These are phyloP conservation scores for Phyllotreta cruciferae DNA, from an alignment of 2,888 invertebrate genomes.

Conservation along the genomic window DNA sequence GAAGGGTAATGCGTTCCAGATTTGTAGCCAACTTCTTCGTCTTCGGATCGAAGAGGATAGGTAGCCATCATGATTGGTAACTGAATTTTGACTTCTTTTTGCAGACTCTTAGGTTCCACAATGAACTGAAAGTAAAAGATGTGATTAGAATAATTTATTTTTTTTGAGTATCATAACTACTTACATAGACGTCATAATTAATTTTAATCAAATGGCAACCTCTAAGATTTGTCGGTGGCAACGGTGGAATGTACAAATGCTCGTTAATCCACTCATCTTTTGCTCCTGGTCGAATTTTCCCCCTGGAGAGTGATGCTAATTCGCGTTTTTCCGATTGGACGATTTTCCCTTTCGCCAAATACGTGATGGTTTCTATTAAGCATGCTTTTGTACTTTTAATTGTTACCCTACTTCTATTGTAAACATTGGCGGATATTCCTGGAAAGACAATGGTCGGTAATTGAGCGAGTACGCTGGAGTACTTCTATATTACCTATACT, in stretches of 20 bases:
- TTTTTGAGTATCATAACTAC: slow-evolving; percentile 55
- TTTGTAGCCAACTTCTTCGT: slow-evolving; percentile 71
- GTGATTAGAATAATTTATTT: slow-evolving; percentile 26
- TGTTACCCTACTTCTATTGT: slow-evolving; percentile 84
- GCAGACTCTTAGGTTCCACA: slow-evolving; percentile 88
- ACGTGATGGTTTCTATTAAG: slow-evolving; percentile 88
- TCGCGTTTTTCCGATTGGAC: slow-evolving; percentile 87
- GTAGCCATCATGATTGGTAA: slow-evolving; percentile 91
- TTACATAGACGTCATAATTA: slow-evolving; percentile 90
- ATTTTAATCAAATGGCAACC: slow-evolving; percentile 94
- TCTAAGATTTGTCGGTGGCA: slow-evolving; percentile 92
- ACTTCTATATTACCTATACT: slow-evolving; percentile 69
- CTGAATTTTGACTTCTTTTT: slow-evolving; percentile 91
- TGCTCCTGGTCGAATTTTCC: slow-evolving; percentile 82
- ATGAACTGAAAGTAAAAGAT: slow-evolving; percentile 75
- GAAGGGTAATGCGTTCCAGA: slow-evolving; percentile 92
- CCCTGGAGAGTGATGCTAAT: slow-evolving; percentile 78
- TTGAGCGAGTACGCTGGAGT: too few relatives aligned
- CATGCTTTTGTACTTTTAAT: slow-evolving; percentile 87
- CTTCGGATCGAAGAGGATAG: slow-evolving; percentile 80
- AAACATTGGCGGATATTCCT: slow-evolving; percentile 78
- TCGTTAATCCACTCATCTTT: slow-evolving; percentile 88
- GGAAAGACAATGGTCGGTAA: slow-evolving; percentile 17
- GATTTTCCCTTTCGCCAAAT: slow-evolving; percentile 84
- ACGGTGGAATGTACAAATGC: slow-evolving; percentile 88